Conservation (phyloP, 2,888 invertebrate genomes). For the Drosophila picticornis region DNA sequence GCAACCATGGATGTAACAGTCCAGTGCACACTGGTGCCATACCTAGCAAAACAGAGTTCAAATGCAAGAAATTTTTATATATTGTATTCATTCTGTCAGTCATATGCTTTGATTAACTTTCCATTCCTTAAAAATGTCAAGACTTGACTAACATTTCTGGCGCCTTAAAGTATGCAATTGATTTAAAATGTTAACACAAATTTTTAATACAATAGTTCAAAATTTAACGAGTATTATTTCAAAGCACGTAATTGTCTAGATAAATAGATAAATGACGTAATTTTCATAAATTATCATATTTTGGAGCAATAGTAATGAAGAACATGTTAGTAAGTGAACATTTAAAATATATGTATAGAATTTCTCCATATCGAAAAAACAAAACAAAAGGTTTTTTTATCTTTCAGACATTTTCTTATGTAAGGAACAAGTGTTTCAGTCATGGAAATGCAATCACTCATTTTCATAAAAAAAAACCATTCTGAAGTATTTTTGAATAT, state of each 20-base stretch:
- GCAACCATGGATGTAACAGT: not conserved
- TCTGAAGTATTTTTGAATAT: not conserved
- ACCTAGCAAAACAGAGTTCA: not conserved
- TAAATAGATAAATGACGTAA: not conserved
- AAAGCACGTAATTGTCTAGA: not conserved
- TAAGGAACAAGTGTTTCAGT: not conserved
- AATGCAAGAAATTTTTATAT: not conserved
- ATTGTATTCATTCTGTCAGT: not conserved
- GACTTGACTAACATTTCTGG: not conserved
- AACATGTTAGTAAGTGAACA: not conserved
- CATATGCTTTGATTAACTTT: not conserved
- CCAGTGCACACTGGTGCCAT: slow-evolving; percentile 1
- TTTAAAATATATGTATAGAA: not conserved
- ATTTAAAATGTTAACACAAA: not conserved
- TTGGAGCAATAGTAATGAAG: not conserved
- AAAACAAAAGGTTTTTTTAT: not conserved
- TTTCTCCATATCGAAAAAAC: not conserved
- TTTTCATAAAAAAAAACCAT: not conserved
- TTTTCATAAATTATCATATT: not conserved
- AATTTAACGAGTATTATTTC: not conserved
- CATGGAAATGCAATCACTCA: not conserved
- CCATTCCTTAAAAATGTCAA: not conserved
- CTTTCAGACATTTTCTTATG: not conserved
- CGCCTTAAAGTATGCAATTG: slow-evolving; percentile 2
- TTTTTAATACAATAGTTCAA: not conserved